A percentile compares a stretch with the other conserved stretches of the same genome.
Conservation (phyloP, 2,113 vertebrate species). For the Pteronura brasiliensis region DNA sequence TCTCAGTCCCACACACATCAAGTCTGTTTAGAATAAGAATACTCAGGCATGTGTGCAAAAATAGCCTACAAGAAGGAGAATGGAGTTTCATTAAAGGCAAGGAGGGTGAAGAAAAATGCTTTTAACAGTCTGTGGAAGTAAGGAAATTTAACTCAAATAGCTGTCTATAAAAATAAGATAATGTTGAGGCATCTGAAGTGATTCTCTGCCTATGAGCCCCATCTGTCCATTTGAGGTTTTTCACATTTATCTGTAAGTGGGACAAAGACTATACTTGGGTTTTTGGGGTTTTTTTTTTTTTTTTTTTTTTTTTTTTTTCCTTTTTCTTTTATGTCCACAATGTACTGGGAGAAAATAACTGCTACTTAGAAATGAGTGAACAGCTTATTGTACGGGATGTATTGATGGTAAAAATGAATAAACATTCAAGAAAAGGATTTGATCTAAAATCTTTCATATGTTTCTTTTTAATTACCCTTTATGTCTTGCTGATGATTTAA, state of each 20-base stretch:
- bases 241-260: background rate
- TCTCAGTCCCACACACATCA: fast-evolving
- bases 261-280: background rate
- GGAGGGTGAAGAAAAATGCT: background rate
- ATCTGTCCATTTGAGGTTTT: background rate
- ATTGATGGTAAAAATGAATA: slow-evolving; percentile 4
- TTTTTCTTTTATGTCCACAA: background rate
- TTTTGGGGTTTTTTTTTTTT: too few relatives aligned
- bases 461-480: slow-evolving; percentile 16
- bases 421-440: background rate
- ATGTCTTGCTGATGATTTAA: background rate
- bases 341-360: background rate
- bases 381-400: background rate
- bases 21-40: background rate
- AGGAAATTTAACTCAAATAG: background rate
- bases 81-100: background rate
- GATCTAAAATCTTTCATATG: background rate
- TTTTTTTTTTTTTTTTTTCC: too few relatives aligned
- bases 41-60: background rate
- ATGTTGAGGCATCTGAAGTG: background rate
- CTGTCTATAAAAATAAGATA: background rate
- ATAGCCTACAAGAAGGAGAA: background rate
- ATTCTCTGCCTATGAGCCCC: background rate
- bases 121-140: background rate
- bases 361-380: background rate